A percentile compares a stretch with the other conserved stretches of the same genome.
These are phyloP conservation scores for Crotalus viridis DNA, from an alignment of 2,113 vertebrate species.

Conservation along the genomic window DNA sequence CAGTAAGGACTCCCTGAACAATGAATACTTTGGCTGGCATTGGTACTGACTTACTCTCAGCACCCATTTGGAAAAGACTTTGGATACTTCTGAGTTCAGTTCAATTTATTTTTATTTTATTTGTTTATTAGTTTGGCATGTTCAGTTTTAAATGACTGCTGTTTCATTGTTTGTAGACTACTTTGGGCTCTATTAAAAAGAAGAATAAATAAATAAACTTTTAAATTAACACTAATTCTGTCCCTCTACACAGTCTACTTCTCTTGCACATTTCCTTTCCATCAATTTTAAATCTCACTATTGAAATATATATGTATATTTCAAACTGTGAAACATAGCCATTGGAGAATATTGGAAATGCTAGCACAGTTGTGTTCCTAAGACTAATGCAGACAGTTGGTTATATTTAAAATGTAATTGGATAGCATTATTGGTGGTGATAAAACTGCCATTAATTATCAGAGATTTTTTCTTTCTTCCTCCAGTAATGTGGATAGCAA, in stretches of 20 bases:
- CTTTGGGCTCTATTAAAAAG: background rate
- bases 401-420: background rate
- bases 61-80: background rate
- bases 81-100: background rate
- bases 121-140: background rate
- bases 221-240: background rate
- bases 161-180: background rate
- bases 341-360: background rate
- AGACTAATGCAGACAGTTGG: background rate
- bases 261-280: background rate
- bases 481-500: background rate
- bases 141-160: background rate
- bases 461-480: background rate
- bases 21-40: background rate
- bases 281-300: background rate
- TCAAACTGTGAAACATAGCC: background rate
- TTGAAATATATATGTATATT: background rate
- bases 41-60: background rate
- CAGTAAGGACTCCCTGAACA: background rate
- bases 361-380: background rate
- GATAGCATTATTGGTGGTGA: background rate
- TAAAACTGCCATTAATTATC: background rate
- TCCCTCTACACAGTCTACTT: background rate
- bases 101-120: background rate
- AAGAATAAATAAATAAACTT: background rate